These are phyloP conservation scores for Cantharis flavilabris DNA, from an alignment of 2,888 invertebrate genomes.

Conservation along the genomic window DNA sequence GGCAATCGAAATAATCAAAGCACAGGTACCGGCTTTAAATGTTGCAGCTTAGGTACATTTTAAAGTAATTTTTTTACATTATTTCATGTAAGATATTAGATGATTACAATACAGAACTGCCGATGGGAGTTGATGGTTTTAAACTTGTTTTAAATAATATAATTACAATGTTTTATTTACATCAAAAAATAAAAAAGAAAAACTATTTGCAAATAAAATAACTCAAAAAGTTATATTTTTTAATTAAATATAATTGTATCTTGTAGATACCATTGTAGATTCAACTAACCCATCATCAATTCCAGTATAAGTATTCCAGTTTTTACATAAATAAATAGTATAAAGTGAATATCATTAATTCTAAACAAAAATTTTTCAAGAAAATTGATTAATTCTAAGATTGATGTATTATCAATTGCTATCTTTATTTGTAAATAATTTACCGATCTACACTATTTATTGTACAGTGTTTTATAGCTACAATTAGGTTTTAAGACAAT, in stretches of 20 bases:
- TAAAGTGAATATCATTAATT: neutral
- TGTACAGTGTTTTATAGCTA: slow-evolving; percentile 18
- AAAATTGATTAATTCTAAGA: neutral
- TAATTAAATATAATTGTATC: neutral
- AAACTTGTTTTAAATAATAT: neutral
- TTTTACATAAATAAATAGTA: neutral
- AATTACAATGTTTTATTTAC: neutral
- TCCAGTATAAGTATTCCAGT: neutral
- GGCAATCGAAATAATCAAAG: slow-evolving; percentile 3
- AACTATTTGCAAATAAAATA: neutral
- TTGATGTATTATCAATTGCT: neutral
- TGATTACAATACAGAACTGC: neutral
- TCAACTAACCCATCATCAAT: neutral
- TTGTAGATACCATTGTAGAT: neutral
- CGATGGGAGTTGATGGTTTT: neutral
- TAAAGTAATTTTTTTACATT: neutral
- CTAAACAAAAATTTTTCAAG: neutral
- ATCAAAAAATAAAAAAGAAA: no score
- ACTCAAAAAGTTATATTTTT: neutral
- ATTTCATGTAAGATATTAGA: neutral
- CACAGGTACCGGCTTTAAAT: neutral
- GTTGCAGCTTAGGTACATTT: neutral
- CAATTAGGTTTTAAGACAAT: slow-evolving; percentile 13
- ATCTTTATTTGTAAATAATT: neutral
- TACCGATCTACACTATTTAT: slow-evolving; percentile 8